phyloP scores from a whole-genome alignment of 2,113 vertebrate species.

The Salvelinus sp. region DNA sequence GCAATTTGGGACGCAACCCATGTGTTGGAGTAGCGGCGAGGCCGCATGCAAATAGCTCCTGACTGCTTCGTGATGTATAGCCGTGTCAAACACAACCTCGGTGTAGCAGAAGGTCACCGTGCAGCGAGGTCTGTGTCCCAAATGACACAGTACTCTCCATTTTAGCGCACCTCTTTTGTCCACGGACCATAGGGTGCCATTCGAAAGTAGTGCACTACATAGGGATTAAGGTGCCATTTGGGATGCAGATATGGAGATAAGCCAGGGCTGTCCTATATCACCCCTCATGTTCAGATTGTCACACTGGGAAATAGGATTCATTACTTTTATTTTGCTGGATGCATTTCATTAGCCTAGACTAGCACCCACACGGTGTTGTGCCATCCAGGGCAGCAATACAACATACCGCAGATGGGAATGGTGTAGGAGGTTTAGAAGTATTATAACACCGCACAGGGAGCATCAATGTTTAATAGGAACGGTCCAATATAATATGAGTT shows the following conservation, averaged over 20 bases:
- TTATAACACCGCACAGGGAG: constrained; percentile 12
- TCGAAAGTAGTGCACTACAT: background rate
- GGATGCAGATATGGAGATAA: constrained; percentile 3
- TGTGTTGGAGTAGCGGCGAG: constrained; percentile 32
- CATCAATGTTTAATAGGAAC: constrained; percentile 1
- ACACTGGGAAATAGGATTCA: constrained; percentile 34
- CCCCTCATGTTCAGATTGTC: constrained; percentile 27
- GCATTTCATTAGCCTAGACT: constrained; percentile 42
- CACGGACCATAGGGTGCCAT: too few species aligned
- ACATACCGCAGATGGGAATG: background rate
- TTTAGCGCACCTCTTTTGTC: too few species aligned
- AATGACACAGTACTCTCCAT: too few species aligned
- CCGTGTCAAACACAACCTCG: constrained; percentile 37
- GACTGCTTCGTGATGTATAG: constrained; percentile 28
- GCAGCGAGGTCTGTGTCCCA: too few species aligned
- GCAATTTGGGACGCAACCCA: too few species aligned
- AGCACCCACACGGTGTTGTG: constrained; percentile 31
- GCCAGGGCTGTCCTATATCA: constrained; percentile 44
- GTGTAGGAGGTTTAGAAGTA: background rate
- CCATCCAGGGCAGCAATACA: constrained; percentile 2
- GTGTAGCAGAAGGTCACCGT: constrained; percentile 50
- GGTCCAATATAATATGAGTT: constrained; percentile 3
- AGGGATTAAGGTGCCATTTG: constrained; percentile 35
- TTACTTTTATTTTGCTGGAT: constrained; percentile 40
- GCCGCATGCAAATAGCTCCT: constrained; percentile 62